A percentile compares a stretch with the other conserved stretches of the same genome.
Evolutionary conservation across 2,888 invertebrate species (phyloP).

Genomic region (Agriotes lineatus): DNA sequence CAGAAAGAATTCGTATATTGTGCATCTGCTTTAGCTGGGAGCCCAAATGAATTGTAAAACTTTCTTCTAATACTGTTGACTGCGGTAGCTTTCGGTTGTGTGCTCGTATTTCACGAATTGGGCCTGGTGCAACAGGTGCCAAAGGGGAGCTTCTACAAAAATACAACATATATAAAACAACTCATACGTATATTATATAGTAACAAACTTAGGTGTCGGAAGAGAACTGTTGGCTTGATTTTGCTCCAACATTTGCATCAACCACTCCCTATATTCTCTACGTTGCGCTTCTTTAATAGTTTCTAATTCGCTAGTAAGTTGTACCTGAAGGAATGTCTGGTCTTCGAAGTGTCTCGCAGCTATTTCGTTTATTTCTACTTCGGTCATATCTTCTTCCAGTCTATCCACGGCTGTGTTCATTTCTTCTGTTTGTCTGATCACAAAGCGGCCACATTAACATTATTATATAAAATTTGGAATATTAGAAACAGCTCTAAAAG

Average conservation of each 20-base stretch:
- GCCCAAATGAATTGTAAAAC: constrained; percentile 97
- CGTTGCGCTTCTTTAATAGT: constrained; percentile 88
- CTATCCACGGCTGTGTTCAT: constrained; percentile 89
- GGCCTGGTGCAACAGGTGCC: constrained; percentile 58
- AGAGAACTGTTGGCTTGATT: constrained; percentile 72
- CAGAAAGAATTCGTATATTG: constrained; percentile 92
- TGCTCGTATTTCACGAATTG: constrained; percentile 30
- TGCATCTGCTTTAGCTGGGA: constrained; percentile 99
- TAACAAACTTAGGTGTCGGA: constrained; percentile 68
- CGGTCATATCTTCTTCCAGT: constrained; percentile 82
- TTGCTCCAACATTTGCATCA: constrained; percentile 83
- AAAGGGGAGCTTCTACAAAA: constrained; percentile 66
- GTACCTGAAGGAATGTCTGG: constrained; percentile 85
- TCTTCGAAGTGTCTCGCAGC: constrained; percentile 86
- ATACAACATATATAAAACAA: constrained; percentile 16
- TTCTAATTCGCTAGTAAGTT: constrained; percentile 88
- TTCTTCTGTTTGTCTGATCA: constrained; percentile 83
- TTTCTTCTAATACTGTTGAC: constrained; percentile 80
- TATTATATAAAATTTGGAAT: no score
- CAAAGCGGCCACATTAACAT: no score
- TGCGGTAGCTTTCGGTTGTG: constrained; percentile 41
- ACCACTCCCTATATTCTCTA: constrained; percentile 89
- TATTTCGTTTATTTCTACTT: constrained; percentile 87
- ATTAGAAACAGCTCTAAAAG: no score
- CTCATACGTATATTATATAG: constrained; percentile 22